A percentile compares a stretch with the other conserved stretches of the same genome.
Conservation (phyloP, 2,888 invertebrate genomes). For the Allygus modestus region DNA sequence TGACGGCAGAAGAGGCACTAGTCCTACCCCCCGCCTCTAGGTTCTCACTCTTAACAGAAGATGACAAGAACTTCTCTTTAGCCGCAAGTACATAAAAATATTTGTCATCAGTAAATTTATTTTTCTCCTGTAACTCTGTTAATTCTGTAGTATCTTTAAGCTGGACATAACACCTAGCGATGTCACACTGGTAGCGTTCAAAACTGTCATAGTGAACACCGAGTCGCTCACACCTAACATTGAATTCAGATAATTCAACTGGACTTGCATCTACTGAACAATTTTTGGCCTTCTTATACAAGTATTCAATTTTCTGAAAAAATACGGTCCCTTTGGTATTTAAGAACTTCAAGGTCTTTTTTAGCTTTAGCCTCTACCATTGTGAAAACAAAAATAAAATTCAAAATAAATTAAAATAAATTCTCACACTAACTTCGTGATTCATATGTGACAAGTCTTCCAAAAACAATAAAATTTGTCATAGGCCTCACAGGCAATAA, state of each 20-base stretch:
- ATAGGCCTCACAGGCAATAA: too few relatives aligned
- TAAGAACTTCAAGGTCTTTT: neutral
- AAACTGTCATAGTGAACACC: neutral
- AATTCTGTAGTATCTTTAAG: slow-evolving; percentile 2
- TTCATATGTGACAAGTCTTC: too few relatives aligned
- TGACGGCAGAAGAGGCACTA: neutral
- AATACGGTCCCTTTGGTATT: slow-evolving; percentile 8
- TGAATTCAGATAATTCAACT: neutral
- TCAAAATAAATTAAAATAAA: too few relatives aligned
- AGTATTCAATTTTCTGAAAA: slow-evolving; percentile 14
- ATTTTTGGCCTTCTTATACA: neutral
- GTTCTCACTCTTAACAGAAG: neutral
- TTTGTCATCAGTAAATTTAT: neutral
- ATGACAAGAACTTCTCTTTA: slow-evolving; percentile 8
- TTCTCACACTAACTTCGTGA: too few relatives aligned
- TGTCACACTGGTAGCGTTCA: slow-evolving; percentile 8
- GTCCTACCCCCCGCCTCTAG: neutral
- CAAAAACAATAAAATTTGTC: too few relatives aligned
- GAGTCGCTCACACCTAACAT: slow-evolving; percentile 4
- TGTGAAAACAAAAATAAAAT: too few relatives aligned
- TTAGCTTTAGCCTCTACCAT: slow-evolving; percentile 6
- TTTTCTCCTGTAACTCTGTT: neutral
- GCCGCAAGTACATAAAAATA: neutral
- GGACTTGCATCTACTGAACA: slow-evolving; percentile 15
- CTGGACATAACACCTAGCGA: slow-evolving; percentile 7